phyloP scores from a whole-genome alignment of 2,113 vertebrate genomes.

The Neolamprologus sp. region DNA sequence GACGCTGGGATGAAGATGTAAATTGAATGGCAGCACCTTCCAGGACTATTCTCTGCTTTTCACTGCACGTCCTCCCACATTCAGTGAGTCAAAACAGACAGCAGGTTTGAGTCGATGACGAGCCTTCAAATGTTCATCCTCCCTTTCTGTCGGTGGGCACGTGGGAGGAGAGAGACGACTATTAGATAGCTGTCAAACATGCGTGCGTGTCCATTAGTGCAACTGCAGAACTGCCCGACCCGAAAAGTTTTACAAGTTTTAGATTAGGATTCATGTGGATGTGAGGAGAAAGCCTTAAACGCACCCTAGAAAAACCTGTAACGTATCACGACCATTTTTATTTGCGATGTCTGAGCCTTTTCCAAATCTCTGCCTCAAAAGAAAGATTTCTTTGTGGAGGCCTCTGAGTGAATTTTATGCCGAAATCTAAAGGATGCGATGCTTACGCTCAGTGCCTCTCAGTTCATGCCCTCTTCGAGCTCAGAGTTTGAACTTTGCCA shows the following conservation, averaged over 20 bases:
- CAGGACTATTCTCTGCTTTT: not conserved
- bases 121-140: not conserved
- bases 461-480: rapidly evolving
- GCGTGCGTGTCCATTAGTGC: not conserved
- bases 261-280: not conserved
- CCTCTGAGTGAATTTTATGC: not conserved
- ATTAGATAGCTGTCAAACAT: not conserved
- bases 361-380: not conserved
- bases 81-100: conserved; percentile 28
- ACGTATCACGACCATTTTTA: not conserved
- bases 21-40: not conserved
- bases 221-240: not conserved
- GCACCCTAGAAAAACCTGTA: not conserved
- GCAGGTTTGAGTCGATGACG: not conserved
- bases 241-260: not conserved
- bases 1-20: rapidly evolving
- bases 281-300: not conserved
- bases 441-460: not conserved
- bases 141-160: not conserved
- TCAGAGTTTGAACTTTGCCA: not conserved
- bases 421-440: rapidly evolving
- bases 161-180: not conserved
- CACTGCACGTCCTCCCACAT: conserved; percentile 13
- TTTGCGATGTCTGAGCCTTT: not conserved
- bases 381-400: not conserved